phyloP scores from a whole-genome alignment of 2,888 invertebrate genomes.

The Drosophila longiperda region DNA sequence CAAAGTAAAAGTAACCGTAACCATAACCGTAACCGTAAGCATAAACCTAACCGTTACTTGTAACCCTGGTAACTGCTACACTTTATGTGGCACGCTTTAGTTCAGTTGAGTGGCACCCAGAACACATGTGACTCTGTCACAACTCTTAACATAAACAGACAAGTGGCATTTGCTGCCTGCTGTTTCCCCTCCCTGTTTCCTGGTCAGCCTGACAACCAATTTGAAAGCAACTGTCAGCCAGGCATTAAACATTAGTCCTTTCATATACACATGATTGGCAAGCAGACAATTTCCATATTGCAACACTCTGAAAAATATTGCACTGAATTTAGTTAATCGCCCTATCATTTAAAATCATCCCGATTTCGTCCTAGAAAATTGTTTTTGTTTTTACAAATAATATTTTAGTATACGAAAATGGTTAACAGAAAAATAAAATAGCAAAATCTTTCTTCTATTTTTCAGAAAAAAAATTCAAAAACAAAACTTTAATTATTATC shows the following conservation, averaged over 20 bases:
- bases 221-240: conserved; percentile 62
- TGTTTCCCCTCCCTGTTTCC: conserved; percentile 34
- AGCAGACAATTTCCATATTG: conserved; percentile 38
- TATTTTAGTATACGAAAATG: too few relatives aligned
- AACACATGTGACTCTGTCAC: not conserved
- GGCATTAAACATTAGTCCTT: conserved; percentile 1
- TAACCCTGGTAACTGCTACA: conserved; percentile 22
- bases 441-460: too few relatives aligned
- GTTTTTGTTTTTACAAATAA: too few relatives aligned
- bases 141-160: conserved; percentile 38
- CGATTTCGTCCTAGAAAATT: too few relatives aligned
- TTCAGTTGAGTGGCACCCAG: not conserved
- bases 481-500: too few relatives aligned
- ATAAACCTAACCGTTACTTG: conserved; percentile 28
- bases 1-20: not conserved
- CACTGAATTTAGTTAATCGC: too few relatives aligned
- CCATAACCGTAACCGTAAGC: conserved; percentile 19
- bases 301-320: conserved; percentile 2
- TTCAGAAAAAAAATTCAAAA: too few relatives aligned
- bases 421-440: too few relatives aligned
- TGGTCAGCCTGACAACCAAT: conserved; percentile 32
- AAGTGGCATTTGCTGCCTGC: conserved; percentile 6
- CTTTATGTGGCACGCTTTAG: conserved; percentile 26
- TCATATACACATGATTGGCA: conserved; percentile 12
- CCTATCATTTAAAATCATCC: too few relatives aligned